A percentile compares a stretch with the other conserved stretches of the same genome.
phyloP scores from a whole-genome alignment of 2,888 invertebrate species.

The Sphaerophoria rueppellii region DNA sequence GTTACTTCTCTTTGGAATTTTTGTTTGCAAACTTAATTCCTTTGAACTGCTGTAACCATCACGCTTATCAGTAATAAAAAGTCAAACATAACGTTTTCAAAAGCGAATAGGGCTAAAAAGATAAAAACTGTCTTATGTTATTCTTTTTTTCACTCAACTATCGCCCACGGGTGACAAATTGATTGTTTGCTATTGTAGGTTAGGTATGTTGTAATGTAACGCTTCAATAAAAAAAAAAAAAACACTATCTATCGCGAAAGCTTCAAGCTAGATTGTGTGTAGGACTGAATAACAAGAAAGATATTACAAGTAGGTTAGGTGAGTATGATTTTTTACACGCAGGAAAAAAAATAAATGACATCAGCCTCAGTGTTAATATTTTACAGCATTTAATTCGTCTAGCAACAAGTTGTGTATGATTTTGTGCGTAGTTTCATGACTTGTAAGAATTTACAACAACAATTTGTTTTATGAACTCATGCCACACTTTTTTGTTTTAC shows the following conservation, averaged over 20 bases:
- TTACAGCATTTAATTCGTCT: not conserved
- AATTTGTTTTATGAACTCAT: not conserved
- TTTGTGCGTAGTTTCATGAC: not conserved
- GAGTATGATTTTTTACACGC: not conserved
- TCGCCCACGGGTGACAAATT: slow-evolving; percentile 65
- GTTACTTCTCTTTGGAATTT: too few relatives aligned
- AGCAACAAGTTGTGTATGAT: not conserved
- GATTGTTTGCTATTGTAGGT: slow-evolving; percentile 61
- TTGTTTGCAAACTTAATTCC: too few relatives aligned
- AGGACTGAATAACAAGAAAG: not conserved
- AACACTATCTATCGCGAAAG: slow-evolving; percentile 3
- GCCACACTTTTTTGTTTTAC: not conserved
- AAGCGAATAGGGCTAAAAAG: slow-evolving; percentile 43
- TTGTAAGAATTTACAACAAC: slow-evolving; percentile 8
- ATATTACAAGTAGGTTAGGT: slow-evolving; percentile 24
- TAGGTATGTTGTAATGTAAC: slow-evolving; percentile 47
- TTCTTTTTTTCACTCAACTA: slow-evolving; percentile 36
- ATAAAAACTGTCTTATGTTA: not conserved
- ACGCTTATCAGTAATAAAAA: too few relatives aligned
- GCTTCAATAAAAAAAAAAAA: slow-evolving; percentile 37
- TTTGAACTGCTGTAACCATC: too few relatives aligned
- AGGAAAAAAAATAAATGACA: slow-evolving; percentile 11
- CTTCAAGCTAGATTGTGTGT: slow-evolving; percentile 1
- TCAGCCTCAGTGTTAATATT: slow-evolving; percentile 16
- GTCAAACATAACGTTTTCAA: slow-evolving; percentile 6